Evolutionary conservation across 2,797 vertebrate species (phyloP), one percentile per base, ranked within the genome.

Genomic region (Catharus ustulatus): DNA sequence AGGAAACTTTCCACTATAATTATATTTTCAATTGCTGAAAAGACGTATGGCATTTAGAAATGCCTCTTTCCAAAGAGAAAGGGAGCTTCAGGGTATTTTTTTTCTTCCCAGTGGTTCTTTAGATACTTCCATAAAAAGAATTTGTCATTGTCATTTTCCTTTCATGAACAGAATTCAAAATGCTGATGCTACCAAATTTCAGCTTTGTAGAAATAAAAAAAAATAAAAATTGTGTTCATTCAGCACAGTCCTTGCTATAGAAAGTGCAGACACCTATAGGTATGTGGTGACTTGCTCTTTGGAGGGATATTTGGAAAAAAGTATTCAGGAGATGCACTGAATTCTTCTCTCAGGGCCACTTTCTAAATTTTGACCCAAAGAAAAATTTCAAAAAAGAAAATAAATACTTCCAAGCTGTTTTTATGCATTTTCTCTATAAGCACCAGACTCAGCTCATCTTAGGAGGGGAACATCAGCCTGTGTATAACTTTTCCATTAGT

Each of bases 11-110:
- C 71, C 84, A 16, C 83, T 89, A 69, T 92, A 27, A 66, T 94
- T 67, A 49, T 26, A 29, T 78, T 95, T 95, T 93, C 89, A 92
- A 12, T 78, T 85, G 71, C 73, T 96, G 94, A 68, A 67, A 75
- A 78, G 43, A 77, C 85, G 38, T 27, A 36, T 87, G 82, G 62
- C 59, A 74, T 97, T 96, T 96, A 74, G 40, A 97, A 97, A 87
- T 93, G 43, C 57, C 18, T 51, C 54, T 81, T 90, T 96, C 85
- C 82, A 94, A 91, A 69, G 66, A 80, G 61, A 91, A 93, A 95
- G 58, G 59, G 67, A 93, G 26, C 52, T 64, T 49, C 73, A 58
- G 76, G 14, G 13, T 0, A 20, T 14, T 22, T 79, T 77, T 69
- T 69, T 76, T 13, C 20, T 90, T 89, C 45, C 77, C n/a, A 27